phyloP scores from a whole-genome alignment of 2,888 invertebrate genomes.

The Augochlorella aurata region DNA sequence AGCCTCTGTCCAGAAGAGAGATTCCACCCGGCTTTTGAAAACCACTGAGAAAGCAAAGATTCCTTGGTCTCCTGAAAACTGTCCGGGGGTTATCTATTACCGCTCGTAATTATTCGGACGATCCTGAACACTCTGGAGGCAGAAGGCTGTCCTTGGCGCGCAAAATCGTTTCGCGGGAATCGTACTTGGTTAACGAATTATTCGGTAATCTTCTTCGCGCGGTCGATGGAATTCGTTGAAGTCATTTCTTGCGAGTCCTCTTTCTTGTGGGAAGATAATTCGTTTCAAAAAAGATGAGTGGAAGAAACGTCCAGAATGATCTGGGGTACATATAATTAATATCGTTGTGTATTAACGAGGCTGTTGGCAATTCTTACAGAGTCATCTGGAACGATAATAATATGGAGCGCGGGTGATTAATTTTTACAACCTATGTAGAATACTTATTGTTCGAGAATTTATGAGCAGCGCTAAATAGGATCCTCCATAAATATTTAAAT shows the following conservation, averaged over 20 bases:
- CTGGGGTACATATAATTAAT: neutral
- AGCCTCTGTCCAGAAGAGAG: neutral
- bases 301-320: neutral
- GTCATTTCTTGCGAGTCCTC: neutral
- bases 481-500: neutral
- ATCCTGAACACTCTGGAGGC: neutral
- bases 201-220: neutral
- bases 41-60: neutral
- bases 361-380: neutral
- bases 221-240: neutral
- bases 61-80: neutral
- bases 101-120: constrained; percentile 4
- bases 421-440: neutral
- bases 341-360: neutral
- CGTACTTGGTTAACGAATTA: neutral
- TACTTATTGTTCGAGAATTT: neutral
- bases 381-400: neutral
- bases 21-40: constrained; percentile 5
- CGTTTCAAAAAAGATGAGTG: neutral
- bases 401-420: neutral
- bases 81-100: neutral
- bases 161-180: neutral
- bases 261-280: constrained; percentile 1
- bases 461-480: neutral
- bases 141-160: neutral